Conservation (phyloP, 2,113 vertebrate genomes). For the Monopterus albus region DNA sequence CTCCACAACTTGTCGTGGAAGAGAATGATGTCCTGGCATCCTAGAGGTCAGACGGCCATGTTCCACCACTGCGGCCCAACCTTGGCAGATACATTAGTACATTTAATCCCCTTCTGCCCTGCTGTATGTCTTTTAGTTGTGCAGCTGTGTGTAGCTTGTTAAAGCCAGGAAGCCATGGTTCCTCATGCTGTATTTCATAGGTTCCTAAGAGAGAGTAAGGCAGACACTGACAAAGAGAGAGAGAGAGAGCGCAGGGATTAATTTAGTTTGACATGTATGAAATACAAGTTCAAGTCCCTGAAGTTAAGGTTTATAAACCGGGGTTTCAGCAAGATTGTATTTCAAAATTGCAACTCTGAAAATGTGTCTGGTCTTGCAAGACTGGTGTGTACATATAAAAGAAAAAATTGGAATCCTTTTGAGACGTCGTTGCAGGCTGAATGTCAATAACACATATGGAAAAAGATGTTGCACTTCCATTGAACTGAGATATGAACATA, state of each 20-base stretch:
- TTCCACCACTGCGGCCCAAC: conserved; percentile 38
- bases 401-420: neutral
- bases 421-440: neutral
- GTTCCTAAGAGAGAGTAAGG: conserved; percentile 11
- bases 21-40: conserved; percentile 50
- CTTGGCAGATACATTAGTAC: conserved; percentile 54
- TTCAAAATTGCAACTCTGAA: conserved; percentile 26
- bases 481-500: neutral
- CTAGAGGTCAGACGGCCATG: conserved; percentile 49
- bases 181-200: conserved; percentile 34
- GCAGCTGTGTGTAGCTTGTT: neutral
- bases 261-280: conserved; percentile 57
- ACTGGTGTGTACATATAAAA: neutral
- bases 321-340: conserved; percentile 44
- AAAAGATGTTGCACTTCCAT: conserved; percentile 10
- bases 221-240: neutral
- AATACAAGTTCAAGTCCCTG: conserved; percentile 33
- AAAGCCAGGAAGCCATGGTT: conserved; percentile 20
- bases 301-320: conserved; percentile 31
- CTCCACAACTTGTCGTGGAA: conserved; percentile 48
- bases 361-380: conserved; percentile 25
- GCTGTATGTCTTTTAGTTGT: conserved; percentile 36
- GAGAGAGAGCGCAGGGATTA: conserved; percentile 26
- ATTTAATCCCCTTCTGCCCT: conserved; percentile 52
- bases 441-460: conserved; percentile 10